Evolutionary conservation across 2,888 invertebrate species (phyloP).

Genomic region (Pemphredon lugubris): DNA sequence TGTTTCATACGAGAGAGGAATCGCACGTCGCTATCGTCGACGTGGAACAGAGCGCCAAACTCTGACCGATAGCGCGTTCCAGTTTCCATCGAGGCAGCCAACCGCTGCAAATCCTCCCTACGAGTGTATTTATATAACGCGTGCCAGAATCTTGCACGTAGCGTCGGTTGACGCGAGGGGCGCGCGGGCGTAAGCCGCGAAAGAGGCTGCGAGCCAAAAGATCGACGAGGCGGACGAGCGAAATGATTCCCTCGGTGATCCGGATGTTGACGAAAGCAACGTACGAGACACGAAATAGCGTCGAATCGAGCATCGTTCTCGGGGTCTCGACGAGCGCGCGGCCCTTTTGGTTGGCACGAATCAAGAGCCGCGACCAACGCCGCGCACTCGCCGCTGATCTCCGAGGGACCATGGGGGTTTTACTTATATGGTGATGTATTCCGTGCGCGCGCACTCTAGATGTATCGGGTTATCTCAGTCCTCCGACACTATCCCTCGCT

Average conservation of each 20-base stretch:
- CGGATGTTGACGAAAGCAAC: neutral
- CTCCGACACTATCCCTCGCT: slow-evolving; percentile 54
- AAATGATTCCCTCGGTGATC: neutral
- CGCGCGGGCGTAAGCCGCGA: no score
- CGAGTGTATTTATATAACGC: no score
- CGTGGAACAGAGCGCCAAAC: no score
- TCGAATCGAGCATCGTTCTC: slow-evolving; percentile 37
- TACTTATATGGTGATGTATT: slow-evolving; percentile 75
- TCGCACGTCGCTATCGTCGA: no score
- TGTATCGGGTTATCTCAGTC: slow-evolving; percentile 69
- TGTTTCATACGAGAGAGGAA: no score
- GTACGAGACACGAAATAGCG: slow-evolving; percentile 19
- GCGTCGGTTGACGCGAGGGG: no score
- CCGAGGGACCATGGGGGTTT: slow-evolving; percentile 62
- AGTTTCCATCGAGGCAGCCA: no score
- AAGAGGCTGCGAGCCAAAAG: neutral
- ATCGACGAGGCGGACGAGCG: neutral
- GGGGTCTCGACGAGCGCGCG: no score
- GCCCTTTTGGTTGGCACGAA: slow-evolving; percentile 67
- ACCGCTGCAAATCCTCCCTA: no score
- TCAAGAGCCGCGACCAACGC: slow-evolving; percentile 55
- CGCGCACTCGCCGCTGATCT: slow-evolving; percentile 49
- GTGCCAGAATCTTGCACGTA: no score
- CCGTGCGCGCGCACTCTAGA: slow-evolving; percentile 67
- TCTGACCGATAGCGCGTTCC: no score